Base-by-base conservation (phyloP, 2,113 vertebrate species). In the Tachycineta bicolor region DNA sequence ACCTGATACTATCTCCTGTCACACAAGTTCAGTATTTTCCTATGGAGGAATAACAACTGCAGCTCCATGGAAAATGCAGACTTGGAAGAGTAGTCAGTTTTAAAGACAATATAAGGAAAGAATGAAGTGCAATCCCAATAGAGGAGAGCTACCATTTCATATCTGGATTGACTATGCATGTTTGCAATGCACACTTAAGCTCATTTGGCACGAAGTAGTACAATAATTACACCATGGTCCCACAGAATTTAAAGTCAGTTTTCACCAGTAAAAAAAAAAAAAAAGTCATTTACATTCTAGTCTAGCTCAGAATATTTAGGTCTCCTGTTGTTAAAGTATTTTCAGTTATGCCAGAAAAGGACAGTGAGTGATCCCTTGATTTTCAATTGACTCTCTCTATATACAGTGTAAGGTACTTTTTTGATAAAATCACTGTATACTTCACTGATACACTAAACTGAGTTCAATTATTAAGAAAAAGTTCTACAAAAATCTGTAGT, bases 271-370 rank as follows among this genome's bases (percentile, higher is more conserved):
- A 71, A 92, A 49, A 50, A 62, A 62, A 71, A 92, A 49, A 50
- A 62, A 58, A 58, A 0, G 2, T 9, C 5, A 37, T 13, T 47
- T 63, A 16, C 8, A 34, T 77, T 85, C 80, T 24, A 73, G 23
- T 37, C 14, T 14, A 88, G 26, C n/a, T 53, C 58, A 93, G 2
- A 53, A 67, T 28, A 44, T 84, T 41, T 12, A n/a, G 8, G 31
- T 68, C n/a, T 89, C 59, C 5, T 85, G 74, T 55, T 94, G 85
- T 67, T 87, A 76, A 96, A 95, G 91, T 59, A 62, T 81, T 76
- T 84, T 83, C 55, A 63, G 21, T 53, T 65, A 91, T 21, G 64
- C 82, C 59, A 92, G 33, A 39, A 89, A 97, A 84, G 33, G 80
- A 75, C 58, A 93, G 39, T 3, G 24, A 84, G 5, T 6, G 52